phyloP scores from a whole-genome alignment of 1,140 invertebrate genomes.

The Drosophila aff. region DNA sequence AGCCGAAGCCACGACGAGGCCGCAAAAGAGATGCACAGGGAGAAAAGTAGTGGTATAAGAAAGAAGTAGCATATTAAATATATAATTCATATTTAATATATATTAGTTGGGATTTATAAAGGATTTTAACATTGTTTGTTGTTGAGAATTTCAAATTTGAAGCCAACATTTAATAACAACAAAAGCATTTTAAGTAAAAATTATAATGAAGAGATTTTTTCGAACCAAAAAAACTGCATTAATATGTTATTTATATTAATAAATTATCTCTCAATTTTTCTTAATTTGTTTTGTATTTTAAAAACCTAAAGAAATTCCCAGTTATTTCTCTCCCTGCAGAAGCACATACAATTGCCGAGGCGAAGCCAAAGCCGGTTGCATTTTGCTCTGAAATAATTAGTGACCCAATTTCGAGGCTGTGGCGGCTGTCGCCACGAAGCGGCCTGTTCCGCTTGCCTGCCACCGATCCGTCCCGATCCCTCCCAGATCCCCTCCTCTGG shows the following conservation, averaged over 20 bases:
- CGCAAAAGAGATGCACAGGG: conserved; percentile 8
- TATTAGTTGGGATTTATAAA: background rate
- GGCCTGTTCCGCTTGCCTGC: conserved; percentile 76
- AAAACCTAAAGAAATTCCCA: too few relatives aligned
- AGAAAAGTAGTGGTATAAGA: background rate
- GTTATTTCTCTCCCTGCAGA: conserved; percentile 23
- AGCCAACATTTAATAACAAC: too few relatives aligned
- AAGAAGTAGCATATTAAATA: background rate
- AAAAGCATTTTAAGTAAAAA: too few relatives aligned
- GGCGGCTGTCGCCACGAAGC: conserved; percentile 51
- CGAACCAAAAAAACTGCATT: background rate
- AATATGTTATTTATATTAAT: background rate
- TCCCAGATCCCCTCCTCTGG: conserved; percentile 8
- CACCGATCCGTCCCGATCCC: conserved; percentile 10
- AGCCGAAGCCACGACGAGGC: conserved; percentile 42
- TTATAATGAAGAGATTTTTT: background rate
- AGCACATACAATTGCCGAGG: conserved; percentile 13
- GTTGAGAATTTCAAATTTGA: too few relatives aligned
- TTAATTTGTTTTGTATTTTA: background rate
- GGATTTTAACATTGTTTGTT: too few relatives aligned
- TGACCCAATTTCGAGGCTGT: conserved; percentile 75
- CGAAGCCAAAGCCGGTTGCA: conserved; percentile 65
- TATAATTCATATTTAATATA: background rate
- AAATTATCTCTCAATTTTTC: background rate
- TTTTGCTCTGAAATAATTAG: conserved; percentile 84